Conservation (phyloP, 2,113 vertebrate genomes). For the Actenoides hombroni region DNA sequence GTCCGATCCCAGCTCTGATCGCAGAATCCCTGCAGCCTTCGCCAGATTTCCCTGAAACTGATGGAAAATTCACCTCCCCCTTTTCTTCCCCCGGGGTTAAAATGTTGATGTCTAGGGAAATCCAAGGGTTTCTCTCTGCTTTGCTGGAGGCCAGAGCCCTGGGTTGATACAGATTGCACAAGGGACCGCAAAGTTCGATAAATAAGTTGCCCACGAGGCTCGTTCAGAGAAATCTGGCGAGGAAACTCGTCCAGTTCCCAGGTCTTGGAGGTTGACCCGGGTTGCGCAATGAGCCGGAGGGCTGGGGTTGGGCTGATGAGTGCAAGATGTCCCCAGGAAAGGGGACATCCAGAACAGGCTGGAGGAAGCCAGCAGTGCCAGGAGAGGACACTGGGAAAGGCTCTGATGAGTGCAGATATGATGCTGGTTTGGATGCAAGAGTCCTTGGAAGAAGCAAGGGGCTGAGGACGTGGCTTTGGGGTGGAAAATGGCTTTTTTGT, state of each 20-base stretch:
- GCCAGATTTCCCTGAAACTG: neutral
- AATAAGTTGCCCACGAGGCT: neutral
- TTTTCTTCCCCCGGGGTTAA: neutral
- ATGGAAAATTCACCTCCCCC: too few species aligned
- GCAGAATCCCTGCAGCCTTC: neutral
- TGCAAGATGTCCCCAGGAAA: neutral
- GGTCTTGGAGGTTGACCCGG: accelerated
- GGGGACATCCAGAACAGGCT: neutral
- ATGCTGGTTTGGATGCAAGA: neutral
- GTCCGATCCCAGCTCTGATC: neutral
- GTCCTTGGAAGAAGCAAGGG: neutral
- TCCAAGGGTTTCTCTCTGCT: neutral
- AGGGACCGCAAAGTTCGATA: neutral
- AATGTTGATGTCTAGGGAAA: neutral
- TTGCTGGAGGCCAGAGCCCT: neutral
- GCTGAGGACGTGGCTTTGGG: neutral
- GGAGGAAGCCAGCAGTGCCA: neutral
- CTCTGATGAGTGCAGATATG: neutral
- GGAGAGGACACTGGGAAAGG: neutral
- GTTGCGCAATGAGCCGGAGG: neutral
- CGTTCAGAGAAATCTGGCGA: accelerated
- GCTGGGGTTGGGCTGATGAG: neutral
- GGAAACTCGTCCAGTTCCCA: neutral
- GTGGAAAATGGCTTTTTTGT: neutral
- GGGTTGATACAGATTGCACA: neutral